Evolutionary conservation across 1,140 invertebrate genomes (phyloP).

Genomic region (Micrasema longulum): DNA sequence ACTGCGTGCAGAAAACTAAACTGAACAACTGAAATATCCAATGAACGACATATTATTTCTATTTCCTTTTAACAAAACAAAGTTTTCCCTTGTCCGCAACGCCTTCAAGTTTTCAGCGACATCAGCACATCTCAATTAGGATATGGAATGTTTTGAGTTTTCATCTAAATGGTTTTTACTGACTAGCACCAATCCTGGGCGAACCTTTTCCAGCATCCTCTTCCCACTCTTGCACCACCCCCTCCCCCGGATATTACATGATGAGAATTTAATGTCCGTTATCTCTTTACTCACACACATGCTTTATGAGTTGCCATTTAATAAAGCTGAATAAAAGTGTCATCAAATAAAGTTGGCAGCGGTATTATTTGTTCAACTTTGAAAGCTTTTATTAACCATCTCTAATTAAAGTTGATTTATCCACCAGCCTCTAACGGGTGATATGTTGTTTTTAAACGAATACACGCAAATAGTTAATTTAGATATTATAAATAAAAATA

Average conservation of each 20-base stretch:
- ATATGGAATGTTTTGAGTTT: conserved; percentile 6
- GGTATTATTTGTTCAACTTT: no score
- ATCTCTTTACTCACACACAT: conserved; percentile 20
- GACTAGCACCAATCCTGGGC: conserved; percentile 3
- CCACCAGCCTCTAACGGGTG: no score
- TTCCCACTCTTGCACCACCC: not conserved
- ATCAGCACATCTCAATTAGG: conserved; percentile 11
- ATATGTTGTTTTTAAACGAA: no score
- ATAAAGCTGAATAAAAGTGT: conserved; percentile 26
- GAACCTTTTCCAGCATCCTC: not conserved
- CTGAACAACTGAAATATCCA: no score
- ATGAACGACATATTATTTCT: no score
- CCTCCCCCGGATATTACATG: conserved; percentile 22
- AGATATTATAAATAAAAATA: no score
- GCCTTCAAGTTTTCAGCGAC: not conserved
- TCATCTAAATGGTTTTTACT: conserved; percentile 5
- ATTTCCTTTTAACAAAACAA: no score
- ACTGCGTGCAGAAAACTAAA: no score
- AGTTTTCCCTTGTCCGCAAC: no score
- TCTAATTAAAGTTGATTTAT: no score
- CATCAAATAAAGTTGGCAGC: conserved; percentile 13
- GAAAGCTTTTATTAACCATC: no score
- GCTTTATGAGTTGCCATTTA: conserved; percentile 28
- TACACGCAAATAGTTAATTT: no score
- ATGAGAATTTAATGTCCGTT: conserved; percentile 45